Base-by-base conservation (phyloP, 2,797 vertebrate genomes). In the Ptychadena robeensis region DNA sequence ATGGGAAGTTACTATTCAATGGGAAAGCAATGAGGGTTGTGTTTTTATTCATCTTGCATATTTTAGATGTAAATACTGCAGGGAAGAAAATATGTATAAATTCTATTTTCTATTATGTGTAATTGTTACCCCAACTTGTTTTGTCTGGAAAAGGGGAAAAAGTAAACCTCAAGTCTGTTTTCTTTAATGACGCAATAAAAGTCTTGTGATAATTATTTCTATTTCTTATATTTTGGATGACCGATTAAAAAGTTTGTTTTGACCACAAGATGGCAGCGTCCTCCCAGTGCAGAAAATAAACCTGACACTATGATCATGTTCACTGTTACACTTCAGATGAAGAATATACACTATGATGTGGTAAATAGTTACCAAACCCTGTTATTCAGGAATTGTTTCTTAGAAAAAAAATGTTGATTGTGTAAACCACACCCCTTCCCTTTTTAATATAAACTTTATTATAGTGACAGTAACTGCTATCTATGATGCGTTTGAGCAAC, bases 211-310 rank as follows among this genome's bases (percentile, higher is more conserved):
- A 73, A 28, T 11, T n/a, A 22, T 73, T 9, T 34, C 1, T 61
- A n/a, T 73, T 25, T 59, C 22, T 8, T 59, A n/a, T 61, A 1
- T 27, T 25, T 61, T 28, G 27, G 25, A 59, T 18, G 18, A 48
- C 18, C 18, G 8, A n/a, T n/a, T 8, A 4, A 44, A 44, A 44
- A 44, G 4, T 4, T 4, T 15, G 40, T 38, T 11, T 53, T 25
- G 6, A 28, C 71, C 80, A 82, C 63, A n/a, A 75, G 72, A 14
- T 74, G 80, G 71, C 72, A 32, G 0, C 18, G 25, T 75, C 9
- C n/a, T 28, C 12, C 70, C 34, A 61, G 48, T 15, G 9, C 14
- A 28, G 9, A 31, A 65, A 15, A 30, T 18, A 5, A 18, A 32
- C 4, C 7, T 48, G 0, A 6, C 44, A 48, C 15, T 22, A 22